Conservation (phyloP, 2,888 invertebrate species). For the Thymelicus acteon region DNA sequence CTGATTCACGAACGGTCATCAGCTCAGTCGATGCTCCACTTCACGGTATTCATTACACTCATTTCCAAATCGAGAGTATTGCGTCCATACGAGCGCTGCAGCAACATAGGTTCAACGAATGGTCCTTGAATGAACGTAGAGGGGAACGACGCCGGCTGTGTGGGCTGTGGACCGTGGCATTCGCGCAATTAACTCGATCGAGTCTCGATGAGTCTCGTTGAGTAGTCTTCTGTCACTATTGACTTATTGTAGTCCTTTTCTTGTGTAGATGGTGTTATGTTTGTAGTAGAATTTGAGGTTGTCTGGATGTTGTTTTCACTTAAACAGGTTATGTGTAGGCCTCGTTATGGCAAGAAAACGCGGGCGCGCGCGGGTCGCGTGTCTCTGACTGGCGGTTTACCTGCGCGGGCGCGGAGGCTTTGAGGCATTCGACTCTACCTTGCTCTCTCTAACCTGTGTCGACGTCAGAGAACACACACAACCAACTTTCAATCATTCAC, state of each 20-base stretch:
- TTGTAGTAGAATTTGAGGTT: constrained; percentile 47
- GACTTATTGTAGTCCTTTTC: constrained; percentile 39
- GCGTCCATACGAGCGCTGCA: constrained; percentile 64
- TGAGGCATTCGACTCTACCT: constrained; percentile 66
- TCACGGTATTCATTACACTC: constrained; percentile 53
- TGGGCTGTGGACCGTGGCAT: constrained; percentile 81
- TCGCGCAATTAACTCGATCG: constrained; percentile 72
- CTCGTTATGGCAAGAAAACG: constrained; percentile 54
- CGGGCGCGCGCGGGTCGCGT: constrained; percentile 73
- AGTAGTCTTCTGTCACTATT: constrained; percentile 36
- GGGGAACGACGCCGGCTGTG: constrained; percentile 81
- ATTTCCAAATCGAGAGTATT: constrained; percentile 66
- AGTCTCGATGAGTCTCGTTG: constrained; percentile 40
- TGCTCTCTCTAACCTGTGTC: constrained; percentile 60
- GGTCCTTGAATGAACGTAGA: constrained; percentile 80
- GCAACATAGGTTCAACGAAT: constrained; percentile 78
- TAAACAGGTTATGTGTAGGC: constrained; percentile 57
- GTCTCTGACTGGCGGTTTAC: constrained; percentile 63
- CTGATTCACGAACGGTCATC: constrained; percentile 61
- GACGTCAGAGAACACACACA: constrained; percentile 47
- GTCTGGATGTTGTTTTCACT: constrained; percentile 57
- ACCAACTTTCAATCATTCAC: constrained; percentile 46
- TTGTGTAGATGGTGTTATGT: constrained; percentile 36
- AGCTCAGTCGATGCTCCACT: constrained; percentile 62
- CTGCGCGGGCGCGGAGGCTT: constrained; percentile 69